phyloP scores from a whole-genome alignment of 2,888 invertebrate genomes.

The Agrotis segetum region DNA sequence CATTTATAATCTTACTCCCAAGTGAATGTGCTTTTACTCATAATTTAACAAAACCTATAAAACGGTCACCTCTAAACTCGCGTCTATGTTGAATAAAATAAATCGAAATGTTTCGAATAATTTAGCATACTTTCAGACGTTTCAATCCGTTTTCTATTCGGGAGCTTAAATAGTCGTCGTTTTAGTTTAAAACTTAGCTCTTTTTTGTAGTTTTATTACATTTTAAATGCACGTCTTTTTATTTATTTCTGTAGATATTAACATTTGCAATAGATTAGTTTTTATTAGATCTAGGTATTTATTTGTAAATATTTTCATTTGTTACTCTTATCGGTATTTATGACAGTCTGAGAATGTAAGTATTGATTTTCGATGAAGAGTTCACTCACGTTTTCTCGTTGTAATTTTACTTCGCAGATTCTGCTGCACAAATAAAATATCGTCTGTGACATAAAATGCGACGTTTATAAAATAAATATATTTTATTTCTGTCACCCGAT shows the following conservation, averaged over 20 bases:
- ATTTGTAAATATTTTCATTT: slow-evolving; percentile 30
- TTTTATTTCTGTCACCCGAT: slow-evolving; percentile 28
- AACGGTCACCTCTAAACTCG: slow-evolving; percentile 16
- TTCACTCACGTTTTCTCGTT: slow-evolving; percentile 32
- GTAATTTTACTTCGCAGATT: slow-evolving; percentile 13
- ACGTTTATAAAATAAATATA: slow-evolving; percentile 24
- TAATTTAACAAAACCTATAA: slow-evolving; percentile 13
- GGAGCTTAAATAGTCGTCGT: slow-evolving; percentile 1
- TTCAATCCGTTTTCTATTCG: slow-evolving; percentile 29
- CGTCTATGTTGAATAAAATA: slow-evolving; percentile 18
- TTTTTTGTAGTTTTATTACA: slow-evolving; percentile 26
- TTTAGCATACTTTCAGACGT: slow-evolving; percentile 38
- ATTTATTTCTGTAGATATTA: slow-evolving; percentile 20
- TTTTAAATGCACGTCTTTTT: slow-evolving; percentile 21
- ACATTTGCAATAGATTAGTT: slow-evolving; percentile 11
- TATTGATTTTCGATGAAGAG: slow-evolving; percentile 49
- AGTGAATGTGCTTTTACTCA: background rate
- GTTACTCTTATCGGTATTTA: slow-evolving; percentile 32
- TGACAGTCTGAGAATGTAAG: slow-evolving; percentile 36
- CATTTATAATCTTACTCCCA: background rate
- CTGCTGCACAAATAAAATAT: slow-evolving; percentile 26
- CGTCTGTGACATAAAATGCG: slow-evolving; percentile 14
- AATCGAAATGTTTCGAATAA: slow-evolving; percentile 52
- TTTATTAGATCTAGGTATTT: no score
- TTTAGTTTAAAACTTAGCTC: slow-evolving; percentile 9